Evolutionary conservation across 1,140 invertebrate genomes (phyloP).

Genomic region (Magallana gigas): DNA sequence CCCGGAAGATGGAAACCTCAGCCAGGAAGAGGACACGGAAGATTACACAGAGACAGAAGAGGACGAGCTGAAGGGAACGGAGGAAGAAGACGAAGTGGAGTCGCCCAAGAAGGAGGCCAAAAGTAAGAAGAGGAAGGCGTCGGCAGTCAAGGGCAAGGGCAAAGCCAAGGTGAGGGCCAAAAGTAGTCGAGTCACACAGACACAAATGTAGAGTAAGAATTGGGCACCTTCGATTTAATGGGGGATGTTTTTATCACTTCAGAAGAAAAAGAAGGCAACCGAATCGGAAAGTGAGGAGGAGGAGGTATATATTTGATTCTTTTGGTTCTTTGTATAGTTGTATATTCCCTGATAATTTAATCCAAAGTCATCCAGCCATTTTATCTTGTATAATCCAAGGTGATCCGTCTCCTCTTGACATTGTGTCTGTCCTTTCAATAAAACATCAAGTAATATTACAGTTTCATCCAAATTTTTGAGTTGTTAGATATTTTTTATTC

Average conservation of each 20-base stretch:
- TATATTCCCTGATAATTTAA: neutral
- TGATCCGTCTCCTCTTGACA: neutral
- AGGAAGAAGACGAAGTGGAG: constrained; percentile 60
- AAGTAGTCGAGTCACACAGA: neutral
- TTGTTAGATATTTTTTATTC: too few species aligned
- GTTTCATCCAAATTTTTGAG: neutral
- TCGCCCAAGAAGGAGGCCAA: constrained; percentile 42
- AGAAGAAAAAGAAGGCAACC: constrained; percentile 53
- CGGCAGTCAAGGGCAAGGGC: constrained; percentile 39
- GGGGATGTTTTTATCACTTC: constrained; percentile 43
- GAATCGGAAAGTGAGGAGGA: constrained; percentile 29
- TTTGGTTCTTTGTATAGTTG: neutral
- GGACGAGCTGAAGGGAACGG: constrained; percentile 55
- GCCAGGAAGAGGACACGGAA: constrained; percentile 64
- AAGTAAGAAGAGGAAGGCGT: constrained; percentile 64
- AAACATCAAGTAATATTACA: neutral
- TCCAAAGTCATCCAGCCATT: too few species aligned
- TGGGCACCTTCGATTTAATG: neutral
- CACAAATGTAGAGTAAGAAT: neutral
- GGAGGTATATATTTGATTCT: constrained; percentile 25
- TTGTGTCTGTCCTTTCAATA: neutral
- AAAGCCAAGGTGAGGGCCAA: constrained; percentile 61
- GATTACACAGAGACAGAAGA: constrained; percentile 64
- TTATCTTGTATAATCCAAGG: neutral
- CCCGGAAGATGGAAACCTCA: constrained; percentile 61